phyloP scores from a whole-genome alignment of 2,113 vertebrate species.

The Epinephelus moara region DNA sequence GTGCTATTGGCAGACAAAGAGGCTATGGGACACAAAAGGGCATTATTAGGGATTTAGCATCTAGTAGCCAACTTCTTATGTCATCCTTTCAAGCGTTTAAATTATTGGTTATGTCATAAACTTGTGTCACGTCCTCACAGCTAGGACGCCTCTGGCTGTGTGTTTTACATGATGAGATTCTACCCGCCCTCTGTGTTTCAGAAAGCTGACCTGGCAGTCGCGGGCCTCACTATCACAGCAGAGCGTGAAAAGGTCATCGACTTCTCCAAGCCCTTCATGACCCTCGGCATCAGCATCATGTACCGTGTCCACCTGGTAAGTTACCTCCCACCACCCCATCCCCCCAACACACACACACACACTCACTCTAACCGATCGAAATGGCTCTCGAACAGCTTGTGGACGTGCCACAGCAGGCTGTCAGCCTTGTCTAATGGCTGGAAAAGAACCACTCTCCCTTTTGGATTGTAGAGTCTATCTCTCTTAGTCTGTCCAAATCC shows the following conservation, averaged over 20 bases:
- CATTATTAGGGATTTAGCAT: constrained; percentile 51
- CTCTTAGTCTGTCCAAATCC: constrained; percentile 43
- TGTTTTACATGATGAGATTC: constrained; percentile 6
- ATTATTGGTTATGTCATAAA: constrained; percentile 37
- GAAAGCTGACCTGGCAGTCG: constrained; percentile 98
- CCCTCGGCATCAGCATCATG: constrained; percentile 98
- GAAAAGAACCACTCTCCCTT: constrained; percentile 45
- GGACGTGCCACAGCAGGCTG: constrained; percentile 27
- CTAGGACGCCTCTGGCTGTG: neutral
- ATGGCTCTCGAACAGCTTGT: constrained; percentile 8
- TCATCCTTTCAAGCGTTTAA: constrained; percentile 22
- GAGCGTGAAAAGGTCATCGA: constrained; percentile 98
- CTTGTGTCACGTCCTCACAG: neutral
- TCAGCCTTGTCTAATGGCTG: constrained; percentile 59
- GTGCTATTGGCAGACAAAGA: constrained; percentile 50
- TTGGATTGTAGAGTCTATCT: constrained; percentile 28
- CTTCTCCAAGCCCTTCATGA: constrained; percentile 99
- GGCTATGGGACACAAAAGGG: constrained; percentile 47
- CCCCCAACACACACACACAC: neutral
- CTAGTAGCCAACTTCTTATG: constrained; percentile 27
- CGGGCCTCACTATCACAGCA: constrained; percentile 95
- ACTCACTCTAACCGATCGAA: neutral
- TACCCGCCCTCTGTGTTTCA: constrained; percentile 74
- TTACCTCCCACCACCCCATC: constrained; percentile 22
- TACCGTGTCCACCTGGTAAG: constrained; percentile 98